phyloP scores from a whole-genome alignment of 2,888 invertebrate genomes.

The Heteromurus nitidus region DNA sequence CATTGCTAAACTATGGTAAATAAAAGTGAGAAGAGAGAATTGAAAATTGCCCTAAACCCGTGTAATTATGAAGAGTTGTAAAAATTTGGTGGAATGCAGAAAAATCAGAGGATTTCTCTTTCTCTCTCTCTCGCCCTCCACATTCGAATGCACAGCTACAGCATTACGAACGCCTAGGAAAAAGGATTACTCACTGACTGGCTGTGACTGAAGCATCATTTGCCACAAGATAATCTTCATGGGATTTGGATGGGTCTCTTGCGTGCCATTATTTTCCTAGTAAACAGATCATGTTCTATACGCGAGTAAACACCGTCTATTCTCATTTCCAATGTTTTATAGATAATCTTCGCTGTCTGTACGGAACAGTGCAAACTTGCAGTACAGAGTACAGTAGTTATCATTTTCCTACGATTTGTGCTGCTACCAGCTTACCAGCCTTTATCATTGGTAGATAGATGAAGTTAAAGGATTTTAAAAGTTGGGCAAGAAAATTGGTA shows the following conservation, averaged over 20 bases:
- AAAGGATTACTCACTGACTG: too few relatives aligned
- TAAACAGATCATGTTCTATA: conserved; percentile 31
- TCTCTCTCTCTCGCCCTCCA: not conserved
- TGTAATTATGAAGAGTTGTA: conserved; percentile 24
- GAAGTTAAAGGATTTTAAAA: not conserved
- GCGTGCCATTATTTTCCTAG: conserved; percentile 25
- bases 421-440: too few relatives aligned
- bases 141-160: not conserved
- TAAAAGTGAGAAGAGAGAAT: too few relatives aligned
- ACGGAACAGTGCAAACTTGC: too few relatives aligned
- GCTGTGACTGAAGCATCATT: conserved; percentile 35
- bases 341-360: not conserved
- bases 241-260: conserved; percentile 29
- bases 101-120: conserved; percentile 2
- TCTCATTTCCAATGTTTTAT: not conserved
- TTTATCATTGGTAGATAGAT: too few relatives aligned
- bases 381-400: too few relatives aligned
- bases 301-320: not conserved
- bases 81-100: not conserved
- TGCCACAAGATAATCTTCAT: conserved; percentile 19
- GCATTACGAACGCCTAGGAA: too few relatives aligned
- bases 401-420: too few relatives aligned
- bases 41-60: too few relatives aligned
- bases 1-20: too few relatives aligned
- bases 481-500: not conserved